Conservation (phyloP, 1,140 invertebrate species). For the Bathynomus jamesi region DNA sequence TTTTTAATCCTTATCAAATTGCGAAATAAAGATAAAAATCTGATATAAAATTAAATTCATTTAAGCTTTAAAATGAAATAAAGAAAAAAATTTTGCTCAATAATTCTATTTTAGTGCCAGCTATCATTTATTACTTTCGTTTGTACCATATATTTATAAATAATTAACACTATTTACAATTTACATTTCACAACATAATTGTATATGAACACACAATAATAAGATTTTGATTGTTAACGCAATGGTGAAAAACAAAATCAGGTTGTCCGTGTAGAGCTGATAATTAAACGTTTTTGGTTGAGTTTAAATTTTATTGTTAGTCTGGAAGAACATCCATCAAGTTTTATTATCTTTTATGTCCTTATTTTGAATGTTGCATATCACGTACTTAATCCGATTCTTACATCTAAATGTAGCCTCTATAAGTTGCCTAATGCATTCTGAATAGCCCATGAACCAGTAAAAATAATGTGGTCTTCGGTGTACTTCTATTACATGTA, state of each 20-base stretch:
- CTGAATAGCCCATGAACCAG: neutral
- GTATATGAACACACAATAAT: too few relatives aligned
- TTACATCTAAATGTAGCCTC: too few relatives aligned
- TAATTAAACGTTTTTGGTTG: too few relatives aligned
- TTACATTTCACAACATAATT: too few relatives aligned
- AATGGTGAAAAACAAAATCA: too few relatives aligned
- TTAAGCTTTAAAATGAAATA: neutral
- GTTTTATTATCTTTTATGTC: too few relatives aligned
- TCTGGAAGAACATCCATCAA: too few relatives aligned
- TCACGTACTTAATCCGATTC: too few relatives aligned
- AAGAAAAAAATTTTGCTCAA: neutral
- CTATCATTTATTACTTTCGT: neutral
- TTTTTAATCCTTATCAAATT: neutral
- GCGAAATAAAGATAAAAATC: neutral
- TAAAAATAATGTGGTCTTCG: neutral
- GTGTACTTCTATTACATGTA: neutral
- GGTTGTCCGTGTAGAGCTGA: too few relatives aligned
- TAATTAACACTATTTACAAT: constrained; percentile 1
- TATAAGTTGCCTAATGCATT: neutral
- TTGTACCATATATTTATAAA: neutral
- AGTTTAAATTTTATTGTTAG: too few relatives aligned
- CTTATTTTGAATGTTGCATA: too few relatives aligned
- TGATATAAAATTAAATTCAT: neutral
- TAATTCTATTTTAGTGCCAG: neutral
- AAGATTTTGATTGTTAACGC: too few relatives aligned